Conservation (phyloP, 2,113 vertebrate species). For the Gorilla gorilla region DNA sequence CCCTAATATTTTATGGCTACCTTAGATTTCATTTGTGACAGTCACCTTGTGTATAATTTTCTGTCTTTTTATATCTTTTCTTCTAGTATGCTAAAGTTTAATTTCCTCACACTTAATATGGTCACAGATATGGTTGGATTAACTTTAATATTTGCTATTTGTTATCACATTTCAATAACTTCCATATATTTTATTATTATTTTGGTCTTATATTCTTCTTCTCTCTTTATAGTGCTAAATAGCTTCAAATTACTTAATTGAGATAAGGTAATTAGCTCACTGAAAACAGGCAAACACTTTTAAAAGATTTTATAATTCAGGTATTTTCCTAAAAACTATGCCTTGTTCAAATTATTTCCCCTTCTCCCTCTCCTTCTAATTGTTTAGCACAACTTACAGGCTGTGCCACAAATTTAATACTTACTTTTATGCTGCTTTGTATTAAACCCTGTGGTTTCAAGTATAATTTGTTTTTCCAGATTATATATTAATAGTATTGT, state of each 20-base stretch:
- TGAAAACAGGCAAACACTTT: neutral
- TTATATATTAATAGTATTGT: neutral
- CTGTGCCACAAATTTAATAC: neutral
- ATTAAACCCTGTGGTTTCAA: neutral
- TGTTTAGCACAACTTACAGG: neutral
- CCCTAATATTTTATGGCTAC: neutral
- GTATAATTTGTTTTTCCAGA: neutral
- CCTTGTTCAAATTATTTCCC: neutral
- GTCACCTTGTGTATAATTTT: neutral
- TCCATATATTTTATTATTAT: neutral
- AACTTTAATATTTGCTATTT: neutral
- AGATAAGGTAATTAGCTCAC: neutral
- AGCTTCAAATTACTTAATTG: neutral
- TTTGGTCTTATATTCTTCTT: neutral
- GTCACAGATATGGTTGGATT: neutral
- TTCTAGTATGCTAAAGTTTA: neutral
- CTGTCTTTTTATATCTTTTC: neutral
- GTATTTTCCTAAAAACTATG: neutral
- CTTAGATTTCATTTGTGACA: neutral
- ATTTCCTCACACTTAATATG: neutral
- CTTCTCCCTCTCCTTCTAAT: neutral
- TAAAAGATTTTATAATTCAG: neutral
- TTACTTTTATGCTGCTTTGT: neutral
- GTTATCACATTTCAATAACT: neutral
- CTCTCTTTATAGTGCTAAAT: neutral